A percentile compares a stretch with the other conserved stretches of the same genome.
Evolutionary conservation across 1,140 invertebrate species (phyloP).

Genomic region (Megathymus violae): DNA sequence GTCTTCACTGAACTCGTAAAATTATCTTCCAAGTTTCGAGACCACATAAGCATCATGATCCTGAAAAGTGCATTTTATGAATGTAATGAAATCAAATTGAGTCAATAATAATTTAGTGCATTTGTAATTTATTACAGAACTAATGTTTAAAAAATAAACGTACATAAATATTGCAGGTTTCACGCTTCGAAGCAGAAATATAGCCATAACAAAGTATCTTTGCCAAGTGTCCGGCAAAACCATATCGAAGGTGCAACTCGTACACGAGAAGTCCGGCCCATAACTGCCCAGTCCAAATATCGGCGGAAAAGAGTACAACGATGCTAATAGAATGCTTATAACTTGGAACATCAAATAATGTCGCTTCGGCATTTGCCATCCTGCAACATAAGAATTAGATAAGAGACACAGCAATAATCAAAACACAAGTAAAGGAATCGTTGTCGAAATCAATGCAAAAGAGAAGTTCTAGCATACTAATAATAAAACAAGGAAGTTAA

Average conservation of each 20-base stretch:
- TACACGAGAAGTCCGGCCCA: constrained; percentile 60
- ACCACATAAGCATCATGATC: constrained; percentile 59
- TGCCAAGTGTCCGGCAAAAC: constrained; percentile 52
- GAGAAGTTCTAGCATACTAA: too few species aligned
- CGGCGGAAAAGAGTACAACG: constrained; percentile 56
- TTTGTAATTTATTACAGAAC: too few species aligned
- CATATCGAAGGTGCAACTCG: constrained; percentile 59
- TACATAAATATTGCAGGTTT: constrained; percentile 66
- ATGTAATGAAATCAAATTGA: too few species aligned
- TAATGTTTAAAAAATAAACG: constrained; percentile 39
- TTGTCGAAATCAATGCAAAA: too few species aligned
- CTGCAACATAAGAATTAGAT: too few species aligned
- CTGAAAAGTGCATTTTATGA: too few species aligned
- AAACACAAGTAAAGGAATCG: too few species aligned
- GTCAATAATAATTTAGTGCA: too few species aligned
- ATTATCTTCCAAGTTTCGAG: constrained; percentile 47
- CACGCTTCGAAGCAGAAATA: constrained; percentile 59
- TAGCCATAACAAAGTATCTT: constrained; percentile 48
- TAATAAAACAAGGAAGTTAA: neutral
- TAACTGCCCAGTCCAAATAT: constrained; percentile 58
- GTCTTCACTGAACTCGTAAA: constrained; percentile 41
- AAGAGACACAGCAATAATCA: too few species aligned
- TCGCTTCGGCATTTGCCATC: constrained; percentile 52
- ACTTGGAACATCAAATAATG: constrained; percentile 57
- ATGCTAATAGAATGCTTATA: constrained; percentile 49